Evolutionary conservation across 2,888 invertebrate genomes (phyloP).

Genomic region (Aethes cnicana): DNA sequence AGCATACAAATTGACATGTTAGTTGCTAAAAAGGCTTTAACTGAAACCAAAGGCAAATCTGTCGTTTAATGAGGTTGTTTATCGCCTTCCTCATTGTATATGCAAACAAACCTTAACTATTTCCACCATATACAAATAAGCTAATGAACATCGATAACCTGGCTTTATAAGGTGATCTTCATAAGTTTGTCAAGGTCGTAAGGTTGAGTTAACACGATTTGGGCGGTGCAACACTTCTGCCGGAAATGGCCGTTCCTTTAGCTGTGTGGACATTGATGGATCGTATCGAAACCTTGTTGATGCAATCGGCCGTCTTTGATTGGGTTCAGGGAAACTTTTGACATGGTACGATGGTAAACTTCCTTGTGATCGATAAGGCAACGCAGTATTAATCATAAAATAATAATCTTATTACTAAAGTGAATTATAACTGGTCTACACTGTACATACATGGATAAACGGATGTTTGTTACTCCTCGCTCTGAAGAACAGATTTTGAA

Average conservation of each 20-base stretch:
- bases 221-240: constrained; percentile 30
- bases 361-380: too few relatives aligned
- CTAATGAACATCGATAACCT: neutral
- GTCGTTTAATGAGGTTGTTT: constrained; percentile 17
- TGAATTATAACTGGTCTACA: too few relatives aligned
- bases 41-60: constrained; percentile 16
- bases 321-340: too few relatives aligned
- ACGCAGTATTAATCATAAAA: too few relatives aligned
- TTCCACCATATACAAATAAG: neutral
- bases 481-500: too few relatives aligned
- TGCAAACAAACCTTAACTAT: constrained; percentile 7
- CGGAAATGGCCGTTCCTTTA: constrained; percentile 60
- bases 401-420: too few relatives aligned
- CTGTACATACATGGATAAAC: too few relatives aligned
- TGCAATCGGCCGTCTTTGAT: too few relatives aligned
- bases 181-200: constrained; percentile 11
- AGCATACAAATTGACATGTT: constrained; percentile 30
- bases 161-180: neutral
- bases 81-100: constrained; percentile 22
- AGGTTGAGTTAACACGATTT: constrained; percentile 7
- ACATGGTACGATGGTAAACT: too few relatives aligned
- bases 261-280: constrained; percentile 52
- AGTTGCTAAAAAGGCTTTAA: constrained; percentile 21
- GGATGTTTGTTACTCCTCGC: too few relatives aligned
- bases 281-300: too few relatives aligned